phyloP scores from a whole-genome alignment of 1,140 invertebrate species.

The Spodoptera frugiperda region DNA sequence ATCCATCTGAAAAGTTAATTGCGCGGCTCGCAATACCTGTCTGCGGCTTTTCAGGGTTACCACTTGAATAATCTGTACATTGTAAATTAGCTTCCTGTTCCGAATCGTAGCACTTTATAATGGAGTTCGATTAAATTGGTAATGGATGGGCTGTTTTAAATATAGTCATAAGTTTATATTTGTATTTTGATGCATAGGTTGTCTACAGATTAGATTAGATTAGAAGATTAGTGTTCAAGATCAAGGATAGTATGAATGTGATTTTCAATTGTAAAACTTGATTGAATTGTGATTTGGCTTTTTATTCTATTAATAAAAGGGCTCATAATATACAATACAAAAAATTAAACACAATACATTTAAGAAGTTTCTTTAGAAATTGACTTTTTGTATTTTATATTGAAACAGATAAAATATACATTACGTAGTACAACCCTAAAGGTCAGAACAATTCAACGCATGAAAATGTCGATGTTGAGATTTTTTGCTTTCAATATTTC shows the following conservation, averaged over 20 bases:
- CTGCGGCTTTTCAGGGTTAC: constrained; percentile 44
- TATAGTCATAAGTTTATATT: too few species aligned
- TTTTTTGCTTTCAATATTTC: constrained; percentile 47
- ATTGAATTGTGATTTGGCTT: too few species aligned
- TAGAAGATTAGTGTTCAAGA: too few species aligned
- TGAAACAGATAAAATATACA: neutral
- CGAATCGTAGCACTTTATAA: constrained; percentile 6
- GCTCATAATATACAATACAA: too few species aligned
- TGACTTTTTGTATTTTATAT: neutral
- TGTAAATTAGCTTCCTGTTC: neutral
- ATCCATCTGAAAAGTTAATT: constrained; percentile 63
- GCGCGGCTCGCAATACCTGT: constrained; percentile 56
- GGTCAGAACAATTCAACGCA: constrained; percentile 46
- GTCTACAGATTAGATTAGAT: too few species aligned
- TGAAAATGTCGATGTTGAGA: constrained; percentile 52
- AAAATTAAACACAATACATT: too few species aligned
- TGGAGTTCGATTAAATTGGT: neutral
- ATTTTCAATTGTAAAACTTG: too few species aligned
- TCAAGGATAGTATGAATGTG: too few species aligned
- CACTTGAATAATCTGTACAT: constrained; percentile 22
- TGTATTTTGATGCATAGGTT: too few species aligned
- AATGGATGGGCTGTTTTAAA: too few species aligned
- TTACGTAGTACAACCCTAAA: constrained; percentile 47
- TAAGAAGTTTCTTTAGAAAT: too few species aligned
- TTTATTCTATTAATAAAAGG: too few species aligned